Base-by-base conservation (phyloP, 2,888 invertebrate species). In the Meganola albula region DNA sequence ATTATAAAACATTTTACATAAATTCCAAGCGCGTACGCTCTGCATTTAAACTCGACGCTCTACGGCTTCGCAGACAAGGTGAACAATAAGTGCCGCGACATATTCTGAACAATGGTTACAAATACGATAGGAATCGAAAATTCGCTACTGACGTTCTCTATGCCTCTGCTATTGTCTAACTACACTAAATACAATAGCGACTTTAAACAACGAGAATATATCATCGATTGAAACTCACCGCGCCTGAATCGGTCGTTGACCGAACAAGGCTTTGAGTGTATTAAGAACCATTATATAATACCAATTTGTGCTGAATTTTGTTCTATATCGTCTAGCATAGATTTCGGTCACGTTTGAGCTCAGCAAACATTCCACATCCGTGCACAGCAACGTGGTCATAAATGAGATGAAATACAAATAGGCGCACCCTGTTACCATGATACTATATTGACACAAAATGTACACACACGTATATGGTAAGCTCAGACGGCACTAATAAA, bases 91-190 rank as follows among this genome's bases (percentile, higher is more conserved):
- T 70, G 71, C 44, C 74, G 79, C 64, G 82, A 84, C 84, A 69
- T 84, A 84, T 84, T 79, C 71, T 74, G 84, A 84, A 84, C 84
- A 84, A 84, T 84, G 69, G 82, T 58, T 55, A 41, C 64, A 67
- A 68, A 65, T 72, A 76, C 72, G 82, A 80, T 77, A 77, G 56
- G 83, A 77, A 84, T 84, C 76, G 64, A 62, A 77, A 80, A 83
- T 74, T 68, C 62, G 62, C 48, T 42, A 52, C 58, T 80, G 79
- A 83, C 79, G 82, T 76, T 66, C 46, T 48, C 60, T 62, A 67
- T 59, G 64, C 57, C 53, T 52, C 51, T 52, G 43, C 72, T 67
- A 76, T 77, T 79, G 77, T 75, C 61, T 57, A 48, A 53, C 50
- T 56, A 53, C 40, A 46, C 37, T 53, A 38, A 45, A 53, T 48